Conservation (phyloP, 2,888 invertebrate genomes). For the Agonopterix subpropinquella region DNA sequence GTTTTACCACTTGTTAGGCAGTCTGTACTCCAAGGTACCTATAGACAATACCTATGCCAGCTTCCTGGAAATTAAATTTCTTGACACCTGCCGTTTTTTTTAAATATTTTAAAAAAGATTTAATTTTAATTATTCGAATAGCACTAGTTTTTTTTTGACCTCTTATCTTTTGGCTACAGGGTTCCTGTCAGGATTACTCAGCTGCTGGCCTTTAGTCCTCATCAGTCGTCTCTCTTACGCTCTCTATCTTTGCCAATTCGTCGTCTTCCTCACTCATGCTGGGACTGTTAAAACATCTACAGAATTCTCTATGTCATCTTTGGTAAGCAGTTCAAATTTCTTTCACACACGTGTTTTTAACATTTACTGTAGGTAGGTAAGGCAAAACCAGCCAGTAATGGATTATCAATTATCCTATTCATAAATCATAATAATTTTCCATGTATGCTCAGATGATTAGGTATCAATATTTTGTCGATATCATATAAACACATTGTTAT, state of each 20-base stretch:
- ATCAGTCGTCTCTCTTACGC: slow-evolving; percentile 81
- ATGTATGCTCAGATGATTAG: background rate
- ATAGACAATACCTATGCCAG: too few species aligned
- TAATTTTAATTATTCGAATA: too few species aligned
- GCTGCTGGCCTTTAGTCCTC: slow-evolving; percentile 73
- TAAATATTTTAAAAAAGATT: too few species aligned
- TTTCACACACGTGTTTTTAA: background rate
- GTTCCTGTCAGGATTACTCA: slow-evolving; percentile 63
- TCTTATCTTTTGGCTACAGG: slow-evolving; percentile 42
- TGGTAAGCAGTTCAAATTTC: slow-evolving; percentile 63
- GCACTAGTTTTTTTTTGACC: too few species aligned
- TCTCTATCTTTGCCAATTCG: slow-evolving; percentile 79
- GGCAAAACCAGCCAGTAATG: too few species aligned
- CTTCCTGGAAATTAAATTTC: too few species aligned
- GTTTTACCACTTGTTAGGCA: too few species aligned
- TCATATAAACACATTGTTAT: background rate
- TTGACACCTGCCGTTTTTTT: too few species aligned
- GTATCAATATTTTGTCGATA: background rate
- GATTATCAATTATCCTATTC: too few species aligned
- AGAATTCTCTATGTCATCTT: slow-evolving; percentile 73
- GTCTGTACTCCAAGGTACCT: too few species aligned
- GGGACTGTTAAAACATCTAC: slow-evolving; percentile 77
- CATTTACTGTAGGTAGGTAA: background rate
- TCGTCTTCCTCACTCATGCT: slow-evolving; percentile 79
- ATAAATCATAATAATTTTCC: too few species aligned